These are phyloP conservation scores for Bombycilla garrulus DNA, from an alignment of 2,113 vertebrate species.

Conservation along the genomic window DNA sequence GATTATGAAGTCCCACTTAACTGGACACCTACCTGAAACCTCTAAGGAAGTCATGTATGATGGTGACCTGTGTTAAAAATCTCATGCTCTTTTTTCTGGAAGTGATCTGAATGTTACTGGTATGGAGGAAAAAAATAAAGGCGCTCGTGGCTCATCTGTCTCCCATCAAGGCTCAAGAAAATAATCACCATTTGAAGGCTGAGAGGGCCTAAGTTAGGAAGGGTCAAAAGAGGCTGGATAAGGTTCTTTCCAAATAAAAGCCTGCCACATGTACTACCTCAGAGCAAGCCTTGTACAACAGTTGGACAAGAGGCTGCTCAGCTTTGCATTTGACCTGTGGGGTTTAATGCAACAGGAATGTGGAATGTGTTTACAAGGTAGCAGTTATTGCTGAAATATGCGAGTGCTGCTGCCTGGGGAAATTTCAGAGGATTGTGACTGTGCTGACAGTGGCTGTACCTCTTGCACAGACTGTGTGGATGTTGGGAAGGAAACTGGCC, in stretches of 20 bases:
- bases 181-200: background rate
- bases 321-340: conserved; percentile 45
- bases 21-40: background rate
- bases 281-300: background rate
- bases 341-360: conserved; percentile 46
- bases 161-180: background rate
- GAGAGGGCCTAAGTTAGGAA: background rate
- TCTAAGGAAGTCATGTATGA: background rate
- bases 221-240: background rate
- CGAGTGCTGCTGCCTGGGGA: conserved; percentile 18
- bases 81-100: background rate
- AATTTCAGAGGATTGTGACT: background rate
- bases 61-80: background rate
- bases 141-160: background rate
- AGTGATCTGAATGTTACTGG: background rate
- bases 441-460: background rate
- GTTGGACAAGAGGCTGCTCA: background rate
- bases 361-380: conserved; percentile 53
- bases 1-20: background rate
- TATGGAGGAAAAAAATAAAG: background rate
- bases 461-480: background rate
- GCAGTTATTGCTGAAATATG: conserved; percentile 48
- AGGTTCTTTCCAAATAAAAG: background rate
- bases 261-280: background rate
- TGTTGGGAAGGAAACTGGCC: background rate